Evolutionary conservation across 2,797 vertebrate genomes (phyloP).

Genomic region (Peromyscus eremicus): DNA sequence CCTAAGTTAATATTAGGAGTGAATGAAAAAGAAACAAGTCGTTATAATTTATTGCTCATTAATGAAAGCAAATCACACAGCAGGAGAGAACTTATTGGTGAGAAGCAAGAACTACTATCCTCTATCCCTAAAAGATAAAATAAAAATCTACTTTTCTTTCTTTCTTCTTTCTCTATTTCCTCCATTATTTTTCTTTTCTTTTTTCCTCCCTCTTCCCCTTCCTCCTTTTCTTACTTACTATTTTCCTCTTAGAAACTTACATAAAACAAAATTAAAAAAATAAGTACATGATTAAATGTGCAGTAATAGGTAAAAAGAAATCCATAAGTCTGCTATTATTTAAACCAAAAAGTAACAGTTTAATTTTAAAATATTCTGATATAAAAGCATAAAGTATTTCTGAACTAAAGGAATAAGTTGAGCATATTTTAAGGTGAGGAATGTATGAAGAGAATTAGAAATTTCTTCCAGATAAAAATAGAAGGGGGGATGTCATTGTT

Average conservation of each 20-base stretch:
- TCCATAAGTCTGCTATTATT: not conserved
- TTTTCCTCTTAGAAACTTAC: not conserved
- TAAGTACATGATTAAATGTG: not conserved
- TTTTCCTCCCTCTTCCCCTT: not conserved
- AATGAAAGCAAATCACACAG: not conserved
- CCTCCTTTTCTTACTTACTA: too few species aligned
- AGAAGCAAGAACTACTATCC: not conserved
- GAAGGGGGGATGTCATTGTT: not conserved
- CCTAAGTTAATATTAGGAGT: not conserved
- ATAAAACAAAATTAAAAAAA: not conserved
- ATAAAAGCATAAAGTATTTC: not conserved
- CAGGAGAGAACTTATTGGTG: not conserved
- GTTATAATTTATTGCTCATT: not conserved
- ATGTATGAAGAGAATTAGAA: not conserved
- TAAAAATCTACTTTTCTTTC: not conserved
- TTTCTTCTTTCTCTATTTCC: too few species aligned
- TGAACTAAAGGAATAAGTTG: not conserved
- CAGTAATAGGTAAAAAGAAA: not conserved
- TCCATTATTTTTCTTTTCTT: not conserved
- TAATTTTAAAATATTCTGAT: not conserved
- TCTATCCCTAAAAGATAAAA: not conserved
- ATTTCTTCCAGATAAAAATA: conserved; percentile 18
- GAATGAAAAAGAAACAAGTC: not conserved
- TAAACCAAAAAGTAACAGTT: not conserved
- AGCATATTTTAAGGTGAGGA: not conserved